Conservation (phyloP, 64 coral and sea anemone species). For the Trachythela sp. region DNA sequence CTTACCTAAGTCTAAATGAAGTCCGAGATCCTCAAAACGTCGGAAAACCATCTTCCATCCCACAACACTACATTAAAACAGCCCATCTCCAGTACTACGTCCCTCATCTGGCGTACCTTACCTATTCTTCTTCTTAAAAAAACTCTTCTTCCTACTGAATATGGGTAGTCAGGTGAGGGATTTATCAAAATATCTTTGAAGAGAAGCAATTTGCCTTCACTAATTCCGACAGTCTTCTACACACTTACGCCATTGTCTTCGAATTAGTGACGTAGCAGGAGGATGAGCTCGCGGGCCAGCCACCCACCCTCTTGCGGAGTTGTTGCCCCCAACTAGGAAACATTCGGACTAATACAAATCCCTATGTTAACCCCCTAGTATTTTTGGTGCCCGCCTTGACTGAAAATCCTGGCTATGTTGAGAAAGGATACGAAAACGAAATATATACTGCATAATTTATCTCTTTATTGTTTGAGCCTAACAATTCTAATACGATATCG, state of each 20-base stretch:
- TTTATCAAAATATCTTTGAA: slow-evolving; percentile 26
- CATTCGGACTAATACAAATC: too few species aligned
- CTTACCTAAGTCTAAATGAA: slow-evolving; percentile 24
- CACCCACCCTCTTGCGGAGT: too few species aligned
- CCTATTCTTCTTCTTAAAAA: background rate
- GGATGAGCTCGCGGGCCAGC: too few species aligned
- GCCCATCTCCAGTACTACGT: background rate
- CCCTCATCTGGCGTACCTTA: background rate
- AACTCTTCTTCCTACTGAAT: background rate
- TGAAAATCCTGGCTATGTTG: too few species aligned
- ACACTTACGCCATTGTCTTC: slow-evolving; percentile 35
- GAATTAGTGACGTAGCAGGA: too few species aligned
- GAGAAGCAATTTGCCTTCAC: slow-evolving; percentile 21
- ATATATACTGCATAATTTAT: too few species aligned
- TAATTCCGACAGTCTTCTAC: slow-evolving; percentile 31
- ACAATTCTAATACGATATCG: too few species aligned
- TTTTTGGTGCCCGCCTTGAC: too few species aligned
- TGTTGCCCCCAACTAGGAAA: too few species aligned
- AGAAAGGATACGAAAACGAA: too few species aligned
- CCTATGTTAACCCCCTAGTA: too few species aligned
- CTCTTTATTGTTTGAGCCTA: too few species aligned
- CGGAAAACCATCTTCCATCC: background rate
- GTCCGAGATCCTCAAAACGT: slow-evolving; percentile 25
- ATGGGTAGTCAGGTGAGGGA: slow-evolving; percentile 14
- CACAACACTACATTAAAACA: background rate